A percentile compares a stretch with the other conserved stretches of the same genome.
Conservation (phyloP, 1,140 invertebrate genomes). For the Triops cancriformis region DNA sequence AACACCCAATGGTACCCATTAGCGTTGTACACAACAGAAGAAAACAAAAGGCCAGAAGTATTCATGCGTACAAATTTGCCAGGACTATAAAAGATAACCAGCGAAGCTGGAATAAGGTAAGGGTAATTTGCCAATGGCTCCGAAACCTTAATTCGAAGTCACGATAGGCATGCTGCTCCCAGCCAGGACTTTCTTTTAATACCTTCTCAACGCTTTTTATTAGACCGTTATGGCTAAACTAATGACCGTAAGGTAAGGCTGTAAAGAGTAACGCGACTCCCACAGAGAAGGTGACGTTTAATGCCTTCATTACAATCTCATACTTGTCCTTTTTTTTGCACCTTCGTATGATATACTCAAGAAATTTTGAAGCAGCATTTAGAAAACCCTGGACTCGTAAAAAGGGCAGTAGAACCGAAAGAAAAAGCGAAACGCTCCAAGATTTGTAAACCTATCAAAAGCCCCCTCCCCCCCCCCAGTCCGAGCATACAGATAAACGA, state of each 20-base stretch:
- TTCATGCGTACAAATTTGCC: too few species aligned
- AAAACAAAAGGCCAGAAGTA: too few species aligned
- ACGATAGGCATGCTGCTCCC: neutral
- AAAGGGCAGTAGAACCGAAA: neutral
- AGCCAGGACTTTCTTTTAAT: neutral
- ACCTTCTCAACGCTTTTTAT: neutral
- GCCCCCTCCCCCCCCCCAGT: too few species aligned
- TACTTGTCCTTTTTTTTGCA: neutral
- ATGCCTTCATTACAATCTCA: neutral
- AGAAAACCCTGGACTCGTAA: neutral
- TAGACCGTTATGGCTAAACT: neutral
- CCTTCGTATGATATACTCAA: neutral
- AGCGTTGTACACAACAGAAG: too few species aligned
- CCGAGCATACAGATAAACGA: neutral
- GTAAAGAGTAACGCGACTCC: neutral
- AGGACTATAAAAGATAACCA: too few species aligned
- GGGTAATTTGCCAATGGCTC: neutral
- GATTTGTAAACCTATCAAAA: too few species aligned
- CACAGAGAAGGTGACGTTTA: neutral
- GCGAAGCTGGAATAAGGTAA: too few species aligned
- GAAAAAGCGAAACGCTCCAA: neutral
- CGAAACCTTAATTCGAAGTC: neutral
- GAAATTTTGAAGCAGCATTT: neutral
- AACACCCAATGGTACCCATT: slow-evolving; percentile 4
- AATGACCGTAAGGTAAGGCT: neutral